Base-by-base conservation (phyloP, 2,113 vertebrate genomes). In the Rhabdornis inornatus region DNA sequence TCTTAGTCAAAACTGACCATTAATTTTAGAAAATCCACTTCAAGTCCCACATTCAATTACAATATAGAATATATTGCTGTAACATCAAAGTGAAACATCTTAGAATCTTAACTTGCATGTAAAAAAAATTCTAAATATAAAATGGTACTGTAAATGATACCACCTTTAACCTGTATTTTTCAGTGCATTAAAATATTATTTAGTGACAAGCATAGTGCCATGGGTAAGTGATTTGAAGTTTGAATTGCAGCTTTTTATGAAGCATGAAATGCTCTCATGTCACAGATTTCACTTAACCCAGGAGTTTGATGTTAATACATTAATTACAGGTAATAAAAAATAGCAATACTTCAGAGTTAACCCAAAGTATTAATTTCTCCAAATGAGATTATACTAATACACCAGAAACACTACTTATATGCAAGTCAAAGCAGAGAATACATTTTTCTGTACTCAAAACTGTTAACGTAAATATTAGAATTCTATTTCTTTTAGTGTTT, bases 21-120 rank as follows among this genome's bases (percentile, higher is more conserved):
- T 94, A 95, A 84, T 96, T 82, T 93, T 96, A 96, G 40, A 97
- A 98, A 95, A 98, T 95, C 63, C 96, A 95, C 89, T 95, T 97
- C 81, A 96, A 92, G 85, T 95, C 56, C 80, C 95, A 96, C 85
- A 57, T 96, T 94, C 92, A 94, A 96, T 85, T 93, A 96, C 89
- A 88, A 94, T 86, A 64, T 75, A 72, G 76, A 69, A 83, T 82
- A 89, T 89, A 93, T 93, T 93, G 95, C 95, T 97, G 89, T 82
- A 93, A 93, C 76, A 93, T 85, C 75, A 79, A 92, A 93, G 69
- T 81, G 53, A 96, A 96, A 95, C 85, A 70, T 72, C 56, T 85
- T 74, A 95, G 70, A 87, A 94, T 80, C 42, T 75, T 78, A 95
- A 93, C 57, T 86, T 97, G 75, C 33, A 83, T 82, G 94, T 94